phyloP scores from a whole-genome alignment of 1,140 invertebrate genomes.

The Spodoptera litura region DNA sequence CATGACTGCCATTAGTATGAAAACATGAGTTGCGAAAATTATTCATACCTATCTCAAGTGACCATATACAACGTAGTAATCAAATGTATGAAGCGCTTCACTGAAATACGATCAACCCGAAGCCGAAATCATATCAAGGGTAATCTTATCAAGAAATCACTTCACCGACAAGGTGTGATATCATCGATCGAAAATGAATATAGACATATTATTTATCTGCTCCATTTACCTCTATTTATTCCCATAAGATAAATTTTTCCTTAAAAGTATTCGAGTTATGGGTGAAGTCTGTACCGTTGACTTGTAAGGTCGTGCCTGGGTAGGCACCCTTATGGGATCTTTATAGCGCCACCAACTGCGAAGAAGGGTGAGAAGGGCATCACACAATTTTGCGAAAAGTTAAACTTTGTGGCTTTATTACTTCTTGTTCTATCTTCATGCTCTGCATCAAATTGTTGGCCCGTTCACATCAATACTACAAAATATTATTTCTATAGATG shows the following conservation, averaged over 20 bases:
- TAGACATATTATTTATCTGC: background rate
- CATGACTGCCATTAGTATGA: background rate
- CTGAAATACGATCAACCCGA: slow-evolving; percentile 1
- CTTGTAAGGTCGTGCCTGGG: too few species aligned
- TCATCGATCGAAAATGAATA: slow-evolving; percentile 12
- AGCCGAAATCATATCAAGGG: slow-evolving; percentile 18
- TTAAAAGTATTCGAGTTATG: background rate
- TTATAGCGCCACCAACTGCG: too few species aligned
- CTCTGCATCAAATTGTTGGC: background rate
- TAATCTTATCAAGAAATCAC: slow-evolving; percentile 33
- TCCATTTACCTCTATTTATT: background rate
- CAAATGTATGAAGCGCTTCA: slow-evolving; percentile 2
- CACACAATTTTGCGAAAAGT: too few species aligned
- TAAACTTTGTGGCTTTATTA: too few species aligned
- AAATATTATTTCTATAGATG: slow-evolving; percentile 15
- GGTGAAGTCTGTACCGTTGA: too few species aligned
- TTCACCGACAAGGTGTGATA: slow-evolving; percentile 28
- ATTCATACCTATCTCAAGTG: background rate
- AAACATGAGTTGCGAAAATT: background rate
- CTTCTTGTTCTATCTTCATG: too few species aligned
- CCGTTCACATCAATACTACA: background rate
- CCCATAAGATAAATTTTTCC: background rate
- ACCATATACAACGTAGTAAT: background rate
- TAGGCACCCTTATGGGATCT: too few species aligned
- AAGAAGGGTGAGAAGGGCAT: too few species aligned